Conservation (phyloP, 2,888 invertebrate species). For the Drosophila meridionalis region DNA sequence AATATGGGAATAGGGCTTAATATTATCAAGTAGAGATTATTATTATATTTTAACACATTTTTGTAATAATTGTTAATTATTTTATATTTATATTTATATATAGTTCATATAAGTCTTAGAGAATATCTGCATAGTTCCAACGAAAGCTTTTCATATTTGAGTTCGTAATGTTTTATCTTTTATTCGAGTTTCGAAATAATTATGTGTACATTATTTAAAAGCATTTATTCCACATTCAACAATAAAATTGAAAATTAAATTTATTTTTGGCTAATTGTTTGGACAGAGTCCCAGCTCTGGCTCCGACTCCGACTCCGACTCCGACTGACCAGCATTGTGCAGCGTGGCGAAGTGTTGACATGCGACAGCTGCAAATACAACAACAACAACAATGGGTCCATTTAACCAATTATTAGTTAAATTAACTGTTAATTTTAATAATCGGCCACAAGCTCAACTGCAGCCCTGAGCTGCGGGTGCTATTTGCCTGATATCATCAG, state of each 20-base stretch:
- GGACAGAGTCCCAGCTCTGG: not conserved
- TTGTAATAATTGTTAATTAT: no score
- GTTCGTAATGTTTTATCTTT: no score
- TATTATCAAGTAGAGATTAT: no score
- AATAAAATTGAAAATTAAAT: slow-evolving; percentile 25
- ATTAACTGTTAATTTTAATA: slow-evolving; percentile 76
- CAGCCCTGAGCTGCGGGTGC: slow-evolving; percentile 25
- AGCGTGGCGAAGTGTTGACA: slow-evolving; percentile 62
- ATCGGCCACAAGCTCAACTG: slow-evolving; percentile 19
- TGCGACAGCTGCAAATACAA: slow-evolving; percentile 37
- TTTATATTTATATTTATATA: not conserved
- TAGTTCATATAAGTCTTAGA: not conserved
- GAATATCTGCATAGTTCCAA: no score
- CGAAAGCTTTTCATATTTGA: no score
- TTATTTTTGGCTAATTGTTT: slow-evolving; percentile 15
- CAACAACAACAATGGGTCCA: slow-evolving; percentile 23
- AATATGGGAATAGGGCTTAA: no score
- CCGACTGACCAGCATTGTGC: slow-evolving; percentile 53
- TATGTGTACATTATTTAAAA: slow-evolving; percentile 2
- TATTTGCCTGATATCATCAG: slow-evolving; percentile 17
- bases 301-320: not conserved
- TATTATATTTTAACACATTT: no score
- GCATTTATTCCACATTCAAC: not conserved
- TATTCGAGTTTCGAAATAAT: not conserved
- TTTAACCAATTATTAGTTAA: slow-evolving; percentile 73